A percentile compares a stretch with the other conserved stretches of the same genome.
These are phyloP conservation scores for Argynnis bischoffii DNA, from an alignment of 2,888 invertebrate genomes.

Conservation along the genomic window DNA sequence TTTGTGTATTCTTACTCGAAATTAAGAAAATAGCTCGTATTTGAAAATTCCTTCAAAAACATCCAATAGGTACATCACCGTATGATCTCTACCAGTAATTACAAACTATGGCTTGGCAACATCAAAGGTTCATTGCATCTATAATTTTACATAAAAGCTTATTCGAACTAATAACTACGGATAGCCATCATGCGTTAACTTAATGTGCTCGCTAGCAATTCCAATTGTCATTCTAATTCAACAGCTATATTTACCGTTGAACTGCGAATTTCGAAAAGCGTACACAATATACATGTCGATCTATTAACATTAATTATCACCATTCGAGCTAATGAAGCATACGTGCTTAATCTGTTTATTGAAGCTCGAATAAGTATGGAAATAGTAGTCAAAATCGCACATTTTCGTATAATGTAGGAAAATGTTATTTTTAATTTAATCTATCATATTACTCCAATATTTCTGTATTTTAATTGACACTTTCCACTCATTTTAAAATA, in stretches of 20 bases:
- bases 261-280: conserved; percentile 1
- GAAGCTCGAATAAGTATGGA: conserved; percentile 4
- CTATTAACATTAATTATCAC: conserved; percentile 18
- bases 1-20: too few relatives aligned
- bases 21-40: too few relatives aligned
- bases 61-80: too few relatives aligned
- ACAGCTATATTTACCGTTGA: conserved; percentile 9
- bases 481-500: too few relatives aligned
- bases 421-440: background rate
- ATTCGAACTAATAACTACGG: conserved; percentile 7
- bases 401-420: background rate
- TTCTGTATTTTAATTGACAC: too few relatives aligned
- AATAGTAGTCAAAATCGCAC: conserved; percentile 1
- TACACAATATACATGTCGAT: conserved; percentile 7
- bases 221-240: conserved; percentile 7
- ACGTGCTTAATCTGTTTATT: conserved; percentile 14
- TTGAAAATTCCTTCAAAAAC: too few relatives aligned
- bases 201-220: conserved; percentile 8
- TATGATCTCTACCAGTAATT: too few relatives aligned
- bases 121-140: background rate
- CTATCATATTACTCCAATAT: too few relatives aligned
- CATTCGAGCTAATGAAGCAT: conserved; percentile 15
- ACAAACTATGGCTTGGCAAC: too few relatives aligned
- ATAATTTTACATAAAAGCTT: conserved; percentile 3
- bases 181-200: background rate